Conservation (phyloP, 2,113 vertebrate genomes). For the Syrrhaptes paradoxus region DNA sequence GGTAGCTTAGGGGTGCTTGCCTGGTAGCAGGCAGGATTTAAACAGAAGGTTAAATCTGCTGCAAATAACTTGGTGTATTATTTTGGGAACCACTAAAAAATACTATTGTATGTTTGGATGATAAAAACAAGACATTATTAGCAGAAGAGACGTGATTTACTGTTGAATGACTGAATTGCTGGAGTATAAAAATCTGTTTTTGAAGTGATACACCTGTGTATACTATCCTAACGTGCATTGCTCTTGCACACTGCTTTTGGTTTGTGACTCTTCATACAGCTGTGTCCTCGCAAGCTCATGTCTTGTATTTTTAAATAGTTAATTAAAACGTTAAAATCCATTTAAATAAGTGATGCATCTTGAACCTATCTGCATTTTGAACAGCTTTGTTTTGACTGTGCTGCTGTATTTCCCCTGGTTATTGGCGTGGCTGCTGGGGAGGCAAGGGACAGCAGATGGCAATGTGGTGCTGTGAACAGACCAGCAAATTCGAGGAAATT, state of each 20-base stretch:
- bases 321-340: neutral
- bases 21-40: neutral
- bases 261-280: neutral
- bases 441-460: constrained; percentile 68
- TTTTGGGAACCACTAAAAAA: neutral
- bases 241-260: neutral
- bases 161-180: neutral
- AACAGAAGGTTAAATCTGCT: neutral
- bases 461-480: constrained; percentile 36
- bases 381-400: neutral
- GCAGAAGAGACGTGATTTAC: neutral
- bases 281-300: neutral
- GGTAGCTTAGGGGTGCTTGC: neutral
- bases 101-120: accelerated
- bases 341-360: neutral
- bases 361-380: neutral
- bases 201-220: accelerated
- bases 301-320: neutral
- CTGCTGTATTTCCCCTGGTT: neutral
- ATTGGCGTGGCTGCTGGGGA: neutral
- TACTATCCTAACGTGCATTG: accelerated
- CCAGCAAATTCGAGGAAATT: neutral
- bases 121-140: accelerated
- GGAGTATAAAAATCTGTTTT: neutral
- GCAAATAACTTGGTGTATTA: accelerated